Evolutionary conservation across 2,113 vertebrate genomes (phyloP).

Genomic region (Coryphaenoides rupestris): DNA sequence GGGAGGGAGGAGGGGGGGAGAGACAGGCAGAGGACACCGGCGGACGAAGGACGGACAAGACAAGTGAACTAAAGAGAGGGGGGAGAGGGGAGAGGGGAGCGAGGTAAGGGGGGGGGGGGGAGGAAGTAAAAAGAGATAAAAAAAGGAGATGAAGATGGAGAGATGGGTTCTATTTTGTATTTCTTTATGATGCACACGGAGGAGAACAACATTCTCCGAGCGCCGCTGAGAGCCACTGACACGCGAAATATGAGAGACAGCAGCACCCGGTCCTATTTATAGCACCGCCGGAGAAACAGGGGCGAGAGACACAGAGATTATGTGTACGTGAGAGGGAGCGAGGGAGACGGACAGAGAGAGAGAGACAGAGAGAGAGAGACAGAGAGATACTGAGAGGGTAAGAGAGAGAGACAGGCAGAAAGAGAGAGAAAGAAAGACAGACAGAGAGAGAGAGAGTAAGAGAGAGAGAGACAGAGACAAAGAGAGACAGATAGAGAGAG

Average conservation of each 20-base stretch:
- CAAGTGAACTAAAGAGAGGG: background rate
- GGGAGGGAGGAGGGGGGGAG: background rate
- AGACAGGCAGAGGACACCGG: background rate
- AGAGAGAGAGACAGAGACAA: background rate
- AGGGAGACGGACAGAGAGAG: slow-evolving; percentile 20
- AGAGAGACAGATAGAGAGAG: background rate
- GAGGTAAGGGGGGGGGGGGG: background rate
- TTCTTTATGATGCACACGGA: slow-evolving; percentile 32
- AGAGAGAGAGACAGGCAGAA: too few species aligned
- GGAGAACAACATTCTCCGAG: slow-evolving; percentile 61
- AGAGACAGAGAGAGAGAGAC: background rate
- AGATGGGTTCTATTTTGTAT: slow-evolving; percentile 39
- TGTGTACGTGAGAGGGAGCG: slow-evolving; percentile 37
- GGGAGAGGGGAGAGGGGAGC: background rate
- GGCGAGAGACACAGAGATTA: slow-evolving; percentile 20
- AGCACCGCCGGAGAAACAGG: slow-evolving; percentile 23
- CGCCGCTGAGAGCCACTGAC: slow-evolving; percentile 63
- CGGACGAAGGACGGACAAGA: background rate
- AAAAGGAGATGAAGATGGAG: background rate
- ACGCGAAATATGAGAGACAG: slow-evolving; percentile 76
- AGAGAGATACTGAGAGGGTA: background rate
- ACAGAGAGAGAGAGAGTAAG: background rate
- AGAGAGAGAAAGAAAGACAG: too few species aligned
- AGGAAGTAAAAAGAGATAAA: background rate
- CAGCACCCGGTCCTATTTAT: slow-evolving; percentile 68